Percentiles rank a stretch among this genome's conserved stretches.
phyloP scores from a whole-genome alignment of 2,113 vertebrate species.

The Micromys minutus region DNA sequence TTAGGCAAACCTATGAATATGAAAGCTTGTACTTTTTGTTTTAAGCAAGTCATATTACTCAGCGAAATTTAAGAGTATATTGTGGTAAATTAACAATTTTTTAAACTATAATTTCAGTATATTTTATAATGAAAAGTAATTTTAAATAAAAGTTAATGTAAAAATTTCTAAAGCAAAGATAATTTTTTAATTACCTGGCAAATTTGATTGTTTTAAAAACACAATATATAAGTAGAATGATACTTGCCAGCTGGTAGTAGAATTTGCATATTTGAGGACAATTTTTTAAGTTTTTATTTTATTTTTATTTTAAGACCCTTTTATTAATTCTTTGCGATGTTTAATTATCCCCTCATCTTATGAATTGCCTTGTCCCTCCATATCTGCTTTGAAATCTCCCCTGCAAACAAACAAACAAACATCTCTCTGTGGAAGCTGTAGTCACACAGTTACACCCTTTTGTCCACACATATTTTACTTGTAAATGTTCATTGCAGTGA shows the following conservation, averaged over 20 bases:
- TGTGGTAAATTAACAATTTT: neutral
- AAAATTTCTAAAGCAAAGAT: neutral
- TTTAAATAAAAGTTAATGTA: neutral
- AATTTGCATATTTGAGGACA: neutral
- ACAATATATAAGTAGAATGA: neutral
- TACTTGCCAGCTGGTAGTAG: neutral
- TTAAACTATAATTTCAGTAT: neutral
- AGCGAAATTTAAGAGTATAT: constrained; percentile 19
- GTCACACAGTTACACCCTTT: no score
- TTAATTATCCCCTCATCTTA: no score
- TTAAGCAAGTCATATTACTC: constrained; percentile 20
- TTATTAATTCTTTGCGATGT: no score
- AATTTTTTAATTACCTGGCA: neutral
- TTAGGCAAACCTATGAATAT: neutral
- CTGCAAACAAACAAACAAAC: no score
- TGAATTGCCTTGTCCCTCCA: no score
- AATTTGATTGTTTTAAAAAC: neutral
- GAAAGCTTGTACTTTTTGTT: constrained; percentile 31
- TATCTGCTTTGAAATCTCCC: no score
- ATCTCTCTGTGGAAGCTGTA: no score
- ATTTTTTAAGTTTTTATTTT: no score
- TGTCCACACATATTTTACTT: no score
- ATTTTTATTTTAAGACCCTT: no score
- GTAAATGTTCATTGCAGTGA: no score
- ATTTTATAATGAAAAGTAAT: neutral